Evolutionary conservation across 2,888 invertebrate genomes (phyloP), one percentile per base, ranked within the genome.

Genomic region (Epistrophe grossulariae): DNA sequence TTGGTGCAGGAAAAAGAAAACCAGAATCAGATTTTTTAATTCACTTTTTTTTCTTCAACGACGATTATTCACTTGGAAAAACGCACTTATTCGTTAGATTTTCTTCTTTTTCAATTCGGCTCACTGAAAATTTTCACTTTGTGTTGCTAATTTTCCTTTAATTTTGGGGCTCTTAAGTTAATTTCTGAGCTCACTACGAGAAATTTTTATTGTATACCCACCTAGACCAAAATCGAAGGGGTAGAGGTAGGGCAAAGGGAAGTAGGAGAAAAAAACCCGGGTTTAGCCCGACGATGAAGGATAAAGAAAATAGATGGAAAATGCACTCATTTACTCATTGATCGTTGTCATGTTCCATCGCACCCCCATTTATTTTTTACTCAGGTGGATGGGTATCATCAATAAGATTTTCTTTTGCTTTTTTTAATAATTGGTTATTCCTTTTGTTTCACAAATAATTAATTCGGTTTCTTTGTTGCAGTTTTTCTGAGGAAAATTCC

Each of bases 271-370:
- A 81, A 73, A 60, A 77, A 38, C 81, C 81, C 78, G 85, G 81
- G 73, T 82, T 68, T 35, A 73, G 60, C 73, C 73, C 85, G 72
- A 68, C 62, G 52, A 72, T 17, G 38, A 48, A 40, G 52, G 52
- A 64, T 40, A 11, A 60, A 59, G 43, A 17, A 38, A 40, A 73
- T 57, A 59, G 48, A 77, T 17, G 64, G 40, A 82, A 82, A 66
- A 82, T 79, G 79, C 85, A 85, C 78, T 85, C 80, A 84, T 78
- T 81, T 81, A 74, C 71, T 87, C 81, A 83, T 79, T 83, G 87
- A 79, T 79, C 82, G 83, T 77, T 72, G 87, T 71, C 87, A 74
- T 87, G 68, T 68, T 83, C 87, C 87, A 87, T 87, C 71, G 83
- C 83, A 83, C 87, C 79, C 79, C 79, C 43, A 72, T 76, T 50